Evolutionary conservation across 2,888 invertebrate species (phyloP).

Genomic region (Pandemis cinnamomeana): DNA sequence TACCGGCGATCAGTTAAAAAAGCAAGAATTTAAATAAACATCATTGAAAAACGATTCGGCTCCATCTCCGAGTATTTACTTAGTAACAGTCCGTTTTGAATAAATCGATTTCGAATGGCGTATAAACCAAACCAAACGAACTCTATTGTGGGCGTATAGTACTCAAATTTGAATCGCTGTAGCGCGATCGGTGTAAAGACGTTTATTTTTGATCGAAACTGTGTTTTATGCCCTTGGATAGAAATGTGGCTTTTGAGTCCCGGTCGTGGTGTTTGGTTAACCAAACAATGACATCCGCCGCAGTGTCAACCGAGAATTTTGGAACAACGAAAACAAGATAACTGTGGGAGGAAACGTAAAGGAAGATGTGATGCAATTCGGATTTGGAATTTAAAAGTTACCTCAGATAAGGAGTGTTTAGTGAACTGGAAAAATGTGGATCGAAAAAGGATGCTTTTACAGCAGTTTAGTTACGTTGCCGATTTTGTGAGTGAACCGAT

Average conservation of each 20-base stretch:
- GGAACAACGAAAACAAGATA: slow-evolving; percentile 58
- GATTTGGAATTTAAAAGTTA: slow-evolving; percentile 46
- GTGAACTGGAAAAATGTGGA: slow-evolving; percentile 15
- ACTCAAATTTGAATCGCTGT: slow-evolving; percentile 45
- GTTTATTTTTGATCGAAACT: slow-evolving; percentile 50
- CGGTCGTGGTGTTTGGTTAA: slow-evolving; percentile 39
- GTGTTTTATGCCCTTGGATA: slow-evolving; percentile 48
- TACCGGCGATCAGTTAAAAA: slow-evolving; percentile 66
- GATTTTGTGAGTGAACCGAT: neutral
- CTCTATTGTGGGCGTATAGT: slow-evolving; percentile 46
- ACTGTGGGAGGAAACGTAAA: slow-evolving; percentile 46
- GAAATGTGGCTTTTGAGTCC: slow-evolving; percentile 54
- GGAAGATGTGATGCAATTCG: slow-evolving; percentile 59
- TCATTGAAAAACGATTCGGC: slow-evolving; percentile 74
- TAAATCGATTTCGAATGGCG: slow-evolving; percentile 72
- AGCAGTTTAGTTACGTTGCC: neutral
- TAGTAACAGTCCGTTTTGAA: slow-evolving; percentile 79
- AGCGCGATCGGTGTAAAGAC: slow-evolving; percentile 44
- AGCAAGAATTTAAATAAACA: slow-evolving; percentile 79
- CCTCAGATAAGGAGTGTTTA: slow-evolving; percentile 19
- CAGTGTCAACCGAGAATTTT: slow-evolving; percentile 61
- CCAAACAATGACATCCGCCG: slow-evolving; percentile 63
- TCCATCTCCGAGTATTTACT: slow-evolving; percentile 78
- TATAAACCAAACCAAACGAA: slow-evolving; percentile 46
- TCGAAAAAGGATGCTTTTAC: slow-evolving; percentile 1